Percentiles rank a stretch among this genome's conserved stretches.
Conservation (phyloP, 2,113 vertebrate species). For the Neolamprologus tretocephalus region DNA sequence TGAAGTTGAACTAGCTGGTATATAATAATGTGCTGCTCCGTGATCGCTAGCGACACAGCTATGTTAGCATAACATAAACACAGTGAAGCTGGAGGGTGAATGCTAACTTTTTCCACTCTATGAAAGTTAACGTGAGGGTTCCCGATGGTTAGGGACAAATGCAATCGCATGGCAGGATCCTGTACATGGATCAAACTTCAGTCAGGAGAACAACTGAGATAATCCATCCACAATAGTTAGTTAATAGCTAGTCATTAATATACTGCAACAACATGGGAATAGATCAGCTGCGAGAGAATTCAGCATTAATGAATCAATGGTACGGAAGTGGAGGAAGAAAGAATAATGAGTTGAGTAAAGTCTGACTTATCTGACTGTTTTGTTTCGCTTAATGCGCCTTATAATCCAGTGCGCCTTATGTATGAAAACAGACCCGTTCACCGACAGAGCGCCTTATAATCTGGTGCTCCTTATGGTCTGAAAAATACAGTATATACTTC, state of each 20-base stretch:
- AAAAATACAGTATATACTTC: neutral
- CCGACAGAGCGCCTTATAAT: accelerated
- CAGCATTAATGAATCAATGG: neutral
- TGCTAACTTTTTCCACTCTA: neutral
- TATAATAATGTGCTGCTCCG: neutral
- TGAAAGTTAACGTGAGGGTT: neutral
- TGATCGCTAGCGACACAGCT: neutral
- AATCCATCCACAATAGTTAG: neutral
- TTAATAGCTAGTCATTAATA: neutral
- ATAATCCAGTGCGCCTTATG: neutral
- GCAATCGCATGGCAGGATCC: neutral
- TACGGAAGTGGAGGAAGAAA: neutral
- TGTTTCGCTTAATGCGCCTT: neutral
- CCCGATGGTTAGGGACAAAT: neutral
- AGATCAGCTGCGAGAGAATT: neutral
- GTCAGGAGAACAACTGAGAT: neutral
- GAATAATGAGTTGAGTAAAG: neutral
- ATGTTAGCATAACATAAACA: neutral
- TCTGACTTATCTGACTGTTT: neutral
- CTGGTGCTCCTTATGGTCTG: neutral
- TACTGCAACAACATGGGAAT: neutral
- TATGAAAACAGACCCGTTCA: neutral
- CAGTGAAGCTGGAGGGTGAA: neutral
- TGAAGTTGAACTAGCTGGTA: neutral
- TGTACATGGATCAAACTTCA: neutral